Evolutionary conservation across 2,797 vertebrate species (phyloP).

Genomic region (Acrossocheilus wenchowensis): DNA sequence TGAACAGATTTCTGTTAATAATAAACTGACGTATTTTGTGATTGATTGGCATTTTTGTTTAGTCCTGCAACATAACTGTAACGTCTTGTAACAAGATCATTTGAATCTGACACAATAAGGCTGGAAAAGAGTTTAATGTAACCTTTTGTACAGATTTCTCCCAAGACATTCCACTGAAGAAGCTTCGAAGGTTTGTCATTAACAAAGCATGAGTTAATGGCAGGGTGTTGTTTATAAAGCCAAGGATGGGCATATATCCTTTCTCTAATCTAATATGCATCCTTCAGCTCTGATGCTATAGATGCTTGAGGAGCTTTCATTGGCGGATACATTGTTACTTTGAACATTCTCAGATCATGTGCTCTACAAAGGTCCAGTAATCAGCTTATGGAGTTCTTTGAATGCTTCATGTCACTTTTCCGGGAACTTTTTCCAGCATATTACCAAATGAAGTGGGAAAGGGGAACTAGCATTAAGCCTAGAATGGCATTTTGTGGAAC

Average conservation of each 20-base stretch:
- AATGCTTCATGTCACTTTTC: slow-evolving; percentile 66
- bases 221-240: background rate
- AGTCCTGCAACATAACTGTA: background rate
- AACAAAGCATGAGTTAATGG: background rate
- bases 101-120: background rate
- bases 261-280: background rate
- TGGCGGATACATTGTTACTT: slow-evolving; percentile 42
- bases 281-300: slow-evolving; percentile 11
- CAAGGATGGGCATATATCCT: background rate
- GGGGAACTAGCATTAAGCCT: slow-evolving; percentile 14
- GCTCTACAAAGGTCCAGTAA: slow-evolving; percentile 59
- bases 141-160: background rate
- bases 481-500: slow-evolving; percentile 41
- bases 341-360: slow-evolving; percentile 64
- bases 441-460: slow-evolving; percentile 58
- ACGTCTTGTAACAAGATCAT: background rate
- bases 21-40: background rate
- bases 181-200: background rate
- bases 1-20: background rate
- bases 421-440: slow-evolving; percentile 52
- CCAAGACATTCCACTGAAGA: background rate
- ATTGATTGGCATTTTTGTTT: slow-evolving; percentile 3
- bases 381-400: slow-evolving; percentile 66
- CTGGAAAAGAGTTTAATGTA: background rate
- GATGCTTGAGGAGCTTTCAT: background rate